A percentile compares a stretch with the other conserved stretches of the same genome.
phyloP scores from a whole-genome alignment of 1,140 invertebrate genomes.

The Antheraea pernyi region DNA sequence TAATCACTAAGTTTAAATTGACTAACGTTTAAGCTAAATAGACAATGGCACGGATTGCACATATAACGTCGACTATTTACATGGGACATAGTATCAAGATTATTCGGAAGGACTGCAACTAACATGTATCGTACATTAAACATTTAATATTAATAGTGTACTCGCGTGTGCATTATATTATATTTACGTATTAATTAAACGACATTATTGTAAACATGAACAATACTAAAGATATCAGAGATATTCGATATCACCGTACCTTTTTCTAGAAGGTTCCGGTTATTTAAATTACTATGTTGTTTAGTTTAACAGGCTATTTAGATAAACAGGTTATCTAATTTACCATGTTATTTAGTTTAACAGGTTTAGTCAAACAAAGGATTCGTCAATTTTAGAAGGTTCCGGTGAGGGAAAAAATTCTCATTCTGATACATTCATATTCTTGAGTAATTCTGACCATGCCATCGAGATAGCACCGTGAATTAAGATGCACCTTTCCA shows the following conservation, averaged over 20 bases:
- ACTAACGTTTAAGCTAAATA: constrained; percentile 73
- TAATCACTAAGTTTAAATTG: constrained; percentile 64
- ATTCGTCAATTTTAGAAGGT: too few relatives aligned
- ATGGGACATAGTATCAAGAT: constrained; percentile 58
- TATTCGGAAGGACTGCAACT: constrained; percentile 59
- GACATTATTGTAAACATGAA: constrained; percentile 51
- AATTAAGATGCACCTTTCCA: constrained; percentile 41
- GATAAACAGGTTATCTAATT: too few relatives aligned
- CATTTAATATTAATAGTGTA: constrained; percentile 64
- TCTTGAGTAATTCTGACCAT: constrained; percentile 29
- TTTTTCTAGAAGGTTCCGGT: not conserved
- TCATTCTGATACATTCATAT: not conserved
- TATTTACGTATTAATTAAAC: constrained; percentile 67
- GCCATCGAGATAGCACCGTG: constrained; percentile 53
- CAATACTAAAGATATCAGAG: constrained; percentile 38
- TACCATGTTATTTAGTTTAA: too few relatives aligned
- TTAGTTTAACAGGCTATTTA: too few relatives aligned
- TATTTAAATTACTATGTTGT: too few relatives aligned
- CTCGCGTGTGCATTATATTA: constrained; percentile 59
- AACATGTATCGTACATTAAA: constrained; percentile 45
- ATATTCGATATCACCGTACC: not conserved
- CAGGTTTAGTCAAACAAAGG: too few relatives aligned
- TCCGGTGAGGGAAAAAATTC: too few relatives aligned
- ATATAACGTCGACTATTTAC: constrained; percentile 71
- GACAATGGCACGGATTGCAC: constrained; percentile 78